Percentiles rank a stretch among this genome's conserved stretches.
phyloP scores from a whole-genome alignment of 2,113 vertebrate species.

The Centropus bengalensis region DNA sequence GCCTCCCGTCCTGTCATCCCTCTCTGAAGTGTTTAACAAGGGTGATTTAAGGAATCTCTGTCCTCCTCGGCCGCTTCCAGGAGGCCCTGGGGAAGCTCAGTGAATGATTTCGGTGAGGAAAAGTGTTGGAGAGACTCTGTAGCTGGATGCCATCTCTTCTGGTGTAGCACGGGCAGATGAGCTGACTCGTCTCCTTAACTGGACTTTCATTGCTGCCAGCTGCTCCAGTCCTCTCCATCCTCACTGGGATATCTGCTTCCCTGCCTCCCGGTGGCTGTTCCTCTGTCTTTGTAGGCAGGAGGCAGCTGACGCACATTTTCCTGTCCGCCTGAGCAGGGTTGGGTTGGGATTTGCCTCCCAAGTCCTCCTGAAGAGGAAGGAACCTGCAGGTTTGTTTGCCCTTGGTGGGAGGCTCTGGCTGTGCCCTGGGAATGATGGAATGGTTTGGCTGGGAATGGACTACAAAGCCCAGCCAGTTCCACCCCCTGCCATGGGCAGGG shows the following conservation, averaged over 20 bases:
- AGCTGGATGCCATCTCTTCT: not conserved
- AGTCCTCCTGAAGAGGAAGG: not conserved
- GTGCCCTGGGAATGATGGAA: too few relatives aligned
- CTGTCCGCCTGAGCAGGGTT: accelerated
- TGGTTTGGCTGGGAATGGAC: too few relatives aligned
- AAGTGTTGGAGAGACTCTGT: not conserved
- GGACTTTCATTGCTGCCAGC: not conserved
- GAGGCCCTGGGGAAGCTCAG: accelerated
- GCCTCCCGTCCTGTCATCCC: accelerated
- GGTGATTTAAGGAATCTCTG: not conserved
- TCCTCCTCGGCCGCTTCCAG: not conserved
- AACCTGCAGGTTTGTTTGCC: not conserved
- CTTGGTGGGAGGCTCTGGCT: accelerated
- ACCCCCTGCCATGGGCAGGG: too few relatives aligned
- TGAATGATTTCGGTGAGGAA: not conserved
- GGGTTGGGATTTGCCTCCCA: not conserved
- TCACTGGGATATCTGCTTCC: not conserved
- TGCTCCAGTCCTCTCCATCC: accelerated
- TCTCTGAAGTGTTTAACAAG: not conserved
- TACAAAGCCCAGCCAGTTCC: too few relatives aligned
- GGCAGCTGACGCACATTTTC: not conserved
- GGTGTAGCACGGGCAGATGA: not conserved
- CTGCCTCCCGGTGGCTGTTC: not conserved
- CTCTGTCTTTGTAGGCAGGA: not conserved
- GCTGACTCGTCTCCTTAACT: not conserved